Evolutionary conservation across 2,888 invertebrate genomes (phyloP).

Genomic region (Crepidodera aurea): DNA sequence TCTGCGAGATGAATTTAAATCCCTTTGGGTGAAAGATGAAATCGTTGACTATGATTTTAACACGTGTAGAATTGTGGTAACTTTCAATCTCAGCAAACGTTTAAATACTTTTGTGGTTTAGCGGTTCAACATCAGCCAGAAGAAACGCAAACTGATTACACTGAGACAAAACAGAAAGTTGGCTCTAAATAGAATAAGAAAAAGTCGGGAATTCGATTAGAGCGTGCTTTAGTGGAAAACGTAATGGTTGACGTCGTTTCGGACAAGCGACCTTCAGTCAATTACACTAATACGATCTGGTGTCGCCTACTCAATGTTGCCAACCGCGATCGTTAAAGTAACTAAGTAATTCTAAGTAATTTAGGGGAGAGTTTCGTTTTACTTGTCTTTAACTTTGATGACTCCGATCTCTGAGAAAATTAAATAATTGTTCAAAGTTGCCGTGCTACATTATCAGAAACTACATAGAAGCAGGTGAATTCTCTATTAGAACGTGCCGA

Average conservation of each 20-base stretch:
- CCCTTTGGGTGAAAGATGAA: no score
- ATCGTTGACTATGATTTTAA: no score
- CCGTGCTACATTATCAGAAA: no score
- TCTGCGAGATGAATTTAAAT: no score
- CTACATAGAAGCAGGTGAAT: no score
- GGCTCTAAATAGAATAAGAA: constrained; percentile 47
- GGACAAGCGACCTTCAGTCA: constrained; percentile 61
- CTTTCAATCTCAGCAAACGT: no score
- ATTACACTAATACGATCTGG: constrained; percentile 59
- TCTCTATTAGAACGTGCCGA: no score
- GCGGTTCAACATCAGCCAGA: neutral
- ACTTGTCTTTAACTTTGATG: neutral
- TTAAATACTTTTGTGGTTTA: neutral
- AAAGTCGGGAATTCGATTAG: constrained; percentile 58
- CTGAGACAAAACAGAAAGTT: constrained; percentile 40
- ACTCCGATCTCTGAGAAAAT: no score
- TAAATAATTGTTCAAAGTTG: no score
- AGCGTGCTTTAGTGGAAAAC: constrained; percentile 53
- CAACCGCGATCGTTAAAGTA: constrained; percentile 36
- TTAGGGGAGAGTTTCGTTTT: no score
- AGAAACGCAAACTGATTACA: constrained; percentile 34
- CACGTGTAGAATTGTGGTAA: no score
- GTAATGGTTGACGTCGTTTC: constrained; percentile 67
- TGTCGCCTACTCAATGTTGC: constrained; percentile 48
- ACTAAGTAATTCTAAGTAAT: constrained; percentile 9